These are phyloP conservation scores for Apostichopus japonicus DNA, from an alignment of 35 echinoderm and acorn worm genomes.

Conservation along the genomic window DNA sequence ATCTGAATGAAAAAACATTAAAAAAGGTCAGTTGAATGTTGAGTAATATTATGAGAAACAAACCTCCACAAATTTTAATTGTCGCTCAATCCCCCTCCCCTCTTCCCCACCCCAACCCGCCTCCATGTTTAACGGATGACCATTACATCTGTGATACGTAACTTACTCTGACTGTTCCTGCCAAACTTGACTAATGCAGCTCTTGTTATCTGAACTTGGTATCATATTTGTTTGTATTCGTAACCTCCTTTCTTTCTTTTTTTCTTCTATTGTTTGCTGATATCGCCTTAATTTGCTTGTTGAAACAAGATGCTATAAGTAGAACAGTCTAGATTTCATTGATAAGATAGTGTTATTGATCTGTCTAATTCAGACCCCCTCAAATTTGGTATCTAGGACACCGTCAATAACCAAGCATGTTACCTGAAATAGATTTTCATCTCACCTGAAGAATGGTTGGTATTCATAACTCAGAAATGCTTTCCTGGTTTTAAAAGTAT, in stretches of 20 bases:
- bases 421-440: constrained; percentile 36
- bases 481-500: not conserved
- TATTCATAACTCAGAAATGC: constrained; percentile 6
- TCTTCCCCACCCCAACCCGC: too few relatives aligned
- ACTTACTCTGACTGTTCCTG: too few relatives aligned
- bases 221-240: not conserved
- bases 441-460: constrained; percentile 36
- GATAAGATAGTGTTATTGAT: constrained; percentile 45
- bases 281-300: not conserved
- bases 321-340: constrained; percentile 24
- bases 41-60: too few relatives aligned
- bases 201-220: too few relatives aligned
- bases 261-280: not conserved
- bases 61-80: too few relatives aligned
- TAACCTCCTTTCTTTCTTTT: not conserved
- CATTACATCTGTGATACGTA: too few relatives aligned
- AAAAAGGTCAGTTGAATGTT: too few relatives aligned
- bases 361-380: not conserved
- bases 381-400: constrained; percentile 47
- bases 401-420: constrained; percentile 12
- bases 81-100: too few relatives aligned
- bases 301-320: constrained; percentile 11
- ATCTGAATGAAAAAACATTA: too few relatives aligned
- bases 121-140: too few relatives aligned
- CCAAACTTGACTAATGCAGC: too few relatives aligned